These are phyloP conservation scores for Typhlichthys subterraneus DNA, from an alignment of 2,797 vertebrate species.

Conservation along the genomic window DNA sequence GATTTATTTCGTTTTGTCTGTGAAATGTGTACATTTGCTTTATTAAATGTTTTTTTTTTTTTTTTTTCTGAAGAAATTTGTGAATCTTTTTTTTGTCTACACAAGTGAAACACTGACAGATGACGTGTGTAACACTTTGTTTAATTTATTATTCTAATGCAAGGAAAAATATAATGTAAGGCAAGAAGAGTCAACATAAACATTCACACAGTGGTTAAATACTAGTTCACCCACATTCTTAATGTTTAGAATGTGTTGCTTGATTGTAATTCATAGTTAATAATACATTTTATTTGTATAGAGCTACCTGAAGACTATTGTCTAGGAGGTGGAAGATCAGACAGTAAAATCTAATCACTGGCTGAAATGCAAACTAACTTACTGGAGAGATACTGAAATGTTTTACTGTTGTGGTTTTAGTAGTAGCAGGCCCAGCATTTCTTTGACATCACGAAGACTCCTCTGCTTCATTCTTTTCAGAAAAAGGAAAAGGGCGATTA, in stretches of 20 bases:
- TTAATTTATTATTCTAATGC: not conserved
- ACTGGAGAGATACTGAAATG: conserved; percentile 4
- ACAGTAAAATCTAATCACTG: not conserved
- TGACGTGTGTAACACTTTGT: not conserved
- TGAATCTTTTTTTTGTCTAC: conserved; percentile 1
- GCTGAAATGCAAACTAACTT: not conserved
- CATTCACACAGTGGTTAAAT: too few relatives aligned
- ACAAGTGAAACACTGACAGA: not conserved
- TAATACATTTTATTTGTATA: too few relatives aligned
- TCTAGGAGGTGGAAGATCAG: conserved; percentile 6
- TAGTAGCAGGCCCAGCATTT: not conserved
- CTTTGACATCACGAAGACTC: conserved; percentile 26
- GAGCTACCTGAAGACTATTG: not conserved
- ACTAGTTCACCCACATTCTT: too few relatives aligned
- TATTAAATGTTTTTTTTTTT: too few relatives aligned
- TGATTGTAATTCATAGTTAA: not conserved
- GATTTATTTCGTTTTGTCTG: conserved; percentile 18
- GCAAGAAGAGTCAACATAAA: not conserved
- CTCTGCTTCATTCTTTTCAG: conserved; percentile 26
- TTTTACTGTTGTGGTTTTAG: not conserved
- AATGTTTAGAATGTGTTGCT: not conserved
- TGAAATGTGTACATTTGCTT: not conserved
- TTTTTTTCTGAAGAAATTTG: conserved; percentile 38
- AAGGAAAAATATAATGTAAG: not conserved
- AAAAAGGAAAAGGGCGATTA: conserved; percentile 77